phyloP scores from a whole-genome alignment of 2,113 vertebrate species.

The Cettia cetti region DNA sequence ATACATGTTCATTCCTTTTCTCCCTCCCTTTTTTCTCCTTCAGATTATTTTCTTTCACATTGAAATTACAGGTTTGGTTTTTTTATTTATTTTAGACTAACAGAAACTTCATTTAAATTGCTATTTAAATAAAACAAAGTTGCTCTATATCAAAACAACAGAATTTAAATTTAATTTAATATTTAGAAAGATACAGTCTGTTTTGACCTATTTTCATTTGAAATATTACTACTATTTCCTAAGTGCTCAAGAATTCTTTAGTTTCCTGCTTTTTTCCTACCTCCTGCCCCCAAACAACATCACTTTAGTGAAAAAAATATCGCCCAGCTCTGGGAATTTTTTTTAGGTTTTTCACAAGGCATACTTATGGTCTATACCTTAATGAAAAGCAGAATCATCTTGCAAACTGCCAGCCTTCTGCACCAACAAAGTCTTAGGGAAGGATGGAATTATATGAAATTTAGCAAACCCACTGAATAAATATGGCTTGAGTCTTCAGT shows the following conservation, averaged over 20 bases:
- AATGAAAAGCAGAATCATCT: background rate
- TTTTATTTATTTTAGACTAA: background rate
- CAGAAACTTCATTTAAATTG: background rate
- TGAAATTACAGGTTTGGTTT: background rate
- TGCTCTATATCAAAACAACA: background rate
- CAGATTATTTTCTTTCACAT: background rate
- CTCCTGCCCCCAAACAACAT: rapidly evolving
- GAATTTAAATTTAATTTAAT: background rate
- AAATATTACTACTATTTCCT: background rate
- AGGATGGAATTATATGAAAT: background rate
- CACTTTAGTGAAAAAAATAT: background rate
- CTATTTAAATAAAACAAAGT: background rate
- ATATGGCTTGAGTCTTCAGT: background rate
- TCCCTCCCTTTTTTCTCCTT: background rate
- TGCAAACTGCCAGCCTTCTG: background rate
- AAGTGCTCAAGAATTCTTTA: background rate
- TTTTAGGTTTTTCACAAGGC: background rate
- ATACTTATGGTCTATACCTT: background rate
- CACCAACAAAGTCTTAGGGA: background rate
- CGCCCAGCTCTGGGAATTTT: background rate
- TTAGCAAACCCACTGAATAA: conserved; percentile 8
- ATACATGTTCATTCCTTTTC: background rate
- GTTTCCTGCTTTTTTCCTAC: background rate
- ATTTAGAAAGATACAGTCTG: background rate
- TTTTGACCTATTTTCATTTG: background rate